These are phyloP conservation scores for Scrobipalpa atriplicella DNA, from an alignment of 2,888 invertebrate genomes.

Conservation along the genomic window DNA sequence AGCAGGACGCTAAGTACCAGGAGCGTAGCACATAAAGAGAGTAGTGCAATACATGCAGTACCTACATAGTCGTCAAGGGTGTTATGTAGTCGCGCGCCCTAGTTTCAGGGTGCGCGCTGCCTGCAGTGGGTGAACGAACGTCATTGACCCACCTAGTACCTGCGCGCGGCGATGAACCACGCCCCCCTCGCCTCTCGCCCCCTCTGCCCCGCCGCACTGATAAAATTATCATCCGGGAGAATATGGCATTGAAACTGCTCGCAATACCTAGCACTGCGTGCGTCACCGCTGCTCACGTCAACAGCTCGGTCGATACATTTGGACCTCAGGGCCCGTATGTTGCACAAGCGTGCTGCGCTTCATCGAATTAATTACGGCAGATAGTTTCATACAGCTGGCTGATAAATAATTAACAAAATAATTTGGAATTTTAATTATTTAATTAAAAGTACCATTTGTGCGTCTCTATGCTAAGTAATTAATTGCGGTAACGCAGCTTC, in stretches of 20 bases:
- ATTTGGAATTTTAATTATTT: background rate
- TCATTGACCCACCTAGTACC: conserved; percentile 72
- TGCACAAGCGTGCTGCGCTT: conserved; percentile 8
- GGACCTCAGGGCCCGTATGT: conserved; percentile 1
- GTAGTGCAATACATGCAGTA: conserved; percentile 41
- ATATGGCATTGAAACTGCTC: conserved; percentile 70
- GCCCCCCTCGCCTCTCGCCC: conserved; percentile 34
- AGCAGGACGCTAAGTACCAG: conserved; percentile 21
- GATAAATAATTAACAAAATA: background rate
- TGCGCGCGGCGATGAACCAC: conserved; percentile 46
- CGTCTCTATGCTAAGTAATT: no score
- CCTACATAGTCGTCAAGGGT: conserved; percentile 44
- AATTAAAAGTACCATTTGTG: background rate
- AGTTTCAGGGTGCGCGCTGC: conserved; percentile 60
- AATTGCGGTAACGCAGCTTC: no score
- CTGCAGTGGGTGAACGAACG: conserved; percentile 60
- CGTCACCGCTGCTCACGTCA: conserved; percentile 26
- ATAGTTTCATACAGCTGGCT: background rate
- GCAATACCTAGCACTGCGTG: conserved; percentile 27
- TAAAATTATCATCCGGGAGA: conserved; percentile 64
- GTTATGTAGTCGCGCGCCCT: conserved; percentile 59
- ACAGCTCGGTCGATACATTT: conserved; percentile 10
- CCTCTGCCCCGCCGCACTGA: conserved; percentile 46
- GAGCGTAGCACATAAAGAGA: conserved; percentile 24
- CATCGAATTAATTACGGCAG: background rate